Evolutionary conservation across 2,888 invertebrate genomes (phyloP), one percentile per base, ranked within the genome.

Genomic region (Abrostola tripartita): DNA sequence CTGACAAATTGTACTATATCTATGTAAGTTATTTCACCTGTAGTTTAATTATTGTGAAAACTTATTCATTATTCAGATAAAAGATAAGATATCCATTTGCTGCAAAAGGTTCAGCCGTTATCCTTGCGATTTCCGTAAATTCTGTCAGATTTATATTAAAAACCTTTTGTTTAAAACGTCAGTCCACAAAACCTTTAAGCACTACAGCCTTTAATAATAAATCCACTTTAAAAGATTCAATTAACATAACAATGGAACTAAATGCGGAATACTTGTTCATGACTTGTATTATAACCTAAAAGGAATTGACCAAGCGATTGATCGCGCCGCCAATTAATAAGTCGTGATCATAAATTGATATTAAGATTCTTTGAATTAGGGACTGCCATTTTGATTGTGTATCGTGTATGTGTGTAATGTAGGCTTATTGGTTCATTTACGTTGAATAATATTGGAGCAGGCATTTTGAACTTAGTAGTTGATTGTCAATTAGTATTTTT

Each of bases 241-340:
- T 24, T 24, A 24, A 24, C 24, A 24, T 24, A 24, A 24, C 24
- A 24, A 24, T 24, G 24, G 24, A 24, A 24, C 24, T 24, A 24
- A 24, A 24, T 24, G 24, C 24, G 24, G 24, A 24, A 24, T 24
- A 53, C 56, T 61, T 75, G 60, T 71, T 65, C 71, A 42, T 42
- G 58, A 52, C 58, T 71, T 41, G 42, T 40, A 47, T 61, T 60
- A 57, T 8, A 47, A 47, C 44, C 53, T 53, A 50, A 37, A 59
- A 67, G 65, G 76, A 65, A 67, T 67, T 51, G 73, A 61, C 76
- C 72, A 57, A 41, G 52, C 72, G 61, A 77, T 76, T 76, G 79
- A 75, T 81, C 78, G 74, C 81, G 80, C 83, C 81, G 79, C 75
- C 84, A 87, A 87, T 87, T 87, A 87, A 85, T 87, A 83, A 81